Evolutionary conservation across 30 jellyfish, hydroid and myxozoan genomes (phyloP), one percentile per base, ranked within the genome.

Genomic region (Turritopsis rubra): DNA sequence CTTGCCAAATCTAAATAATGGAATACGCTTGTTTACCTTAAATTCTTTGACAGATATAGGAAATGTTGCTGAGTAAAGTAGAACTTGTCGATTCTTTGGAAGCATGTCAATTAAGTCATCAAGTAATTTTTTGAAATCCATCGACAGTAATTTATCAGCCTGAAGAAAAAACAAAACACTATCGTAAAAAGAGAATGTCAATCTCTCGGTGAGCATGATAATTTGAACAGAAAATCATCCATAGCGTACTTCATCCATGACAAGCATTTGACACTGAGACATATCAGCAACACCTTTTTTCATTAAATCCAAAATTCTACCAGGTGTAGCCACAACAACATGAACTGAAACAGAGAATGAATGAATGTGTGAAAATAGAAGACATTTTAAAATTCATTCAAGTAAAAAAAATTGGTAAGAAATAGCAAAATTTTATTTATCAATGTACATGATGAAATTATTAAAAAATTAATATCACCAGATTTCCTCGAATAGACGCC

Each of bases 241-340:
- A n/a, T n/a, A n/a, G n/a, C n/a, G n/a, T 52, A 91, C 97, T 86
- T 91, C 98, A 70, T 91, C 98, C 98, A 91, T 91, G 16, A 91
- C 98, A 19, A 91, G 89, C 84, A 87, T 91, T 41, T 89, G 81
- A 75, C 98, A 91, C 28, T 66, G 88, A 18, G 83, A 71, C 89
- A 85, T 79, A 54, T 79, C 85, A 71, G 98, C 98, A 80, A 91
- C 86, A n/a, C 88, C 82, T 87, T 85, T 87, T 25, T 85, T 91
- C 89, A 91, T 84, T 53, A 91, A 82, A 78, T 91, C 98, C 21
- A 91, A 85, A 0, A 91, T 75, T 87, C 98, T 79, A 54, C 98
- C 98, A 9, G 98, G 98, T 71, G 98, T 91, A 22, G 98, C 98
- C 80, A 91, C 90, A 41, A 91, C 96, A 29, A 91, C 96, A 85